Evolutionary conservation across 2,888 invertebrate genomes (phyloP), one percentile per base, ranked within the genome.

Genomic region (Scrobipalpa costella): DNA sequence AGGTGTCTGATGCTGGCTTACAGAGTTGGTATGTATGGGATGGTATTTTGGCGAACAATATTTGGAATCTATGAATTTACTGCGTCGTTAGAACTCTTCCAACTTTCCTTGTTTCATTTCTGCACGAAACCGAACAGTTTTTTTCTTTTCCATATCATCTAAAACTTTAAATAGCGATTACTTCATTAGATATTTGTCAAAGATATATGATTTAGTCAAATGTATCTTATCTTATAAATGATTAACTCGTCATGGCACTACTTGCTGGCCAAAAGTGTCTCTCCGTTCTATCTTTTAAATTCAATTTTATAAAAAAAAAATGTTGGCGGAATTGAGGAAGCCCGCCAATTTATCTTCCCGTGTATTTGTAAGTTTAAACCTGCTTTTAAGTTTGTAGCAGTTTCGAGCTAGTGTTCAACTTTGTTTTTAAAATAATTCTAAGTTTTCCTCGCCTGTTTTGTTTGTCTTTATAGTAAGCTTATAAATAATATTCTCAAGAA

Each of bases 1-100:
- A 86, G 85, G 89, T 87, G 88, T 88, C 87, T 88, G 86, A 84
- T 78, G 87, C 82, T 52, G 60, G 66, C 62, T 62, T 64, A 63
- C 62, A 50, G 21, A 52, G 36, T 62, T 33, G 49, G 34, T 57
- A 63, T 7, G 61, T 47, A 65, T 50, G 58, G 55, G 44, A 19
- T 52, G 5, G 11, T 1, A 36, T 55, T 15, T 27, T 15, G 40
- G 7, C 44, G 55, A 60, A 50, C 60, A 36, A 38, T 40, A 21
- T 33, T 47, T 17, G 36, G 33, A 17, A 2, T 1, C 44, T 44
- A 44, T 44, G 7, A 44, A 44, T 11, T 40, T 13, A 44, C 15
- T 27, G n/a, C 15, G n/a, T 40, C 44, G 15, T 44, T 15, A 13
- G 13, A 13, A 13, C 40, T 40, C n/a, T 7, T 57, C 57, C 3